Evolutionary conservation across 1,140 invertebrate species (phyloP).

Genomic region (Popillia japonica): DNA sequence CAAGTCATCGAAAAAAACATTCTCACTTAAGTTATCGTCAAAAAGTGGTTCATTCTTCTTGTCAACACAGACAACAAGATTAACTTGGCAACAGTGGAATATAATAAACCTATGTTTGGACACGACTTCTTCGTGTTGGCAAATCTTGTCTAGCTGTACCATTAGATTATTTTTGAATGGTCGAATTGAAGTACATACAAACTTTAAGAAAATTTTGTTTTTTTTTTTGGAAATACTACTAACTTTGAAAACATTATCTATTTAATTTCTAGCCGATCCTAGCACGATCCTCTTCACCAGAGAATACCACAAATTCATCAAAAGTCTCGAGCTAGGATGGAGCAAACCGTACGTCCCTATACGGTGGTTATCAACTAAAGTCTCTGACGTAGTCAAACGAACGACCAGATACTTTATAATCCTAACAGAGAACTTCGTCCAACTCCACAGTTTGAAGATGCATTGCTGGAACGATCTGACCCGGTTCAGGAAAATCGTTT

Average conservation of each 20-base stretch:
- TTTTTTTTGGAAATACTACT: too few relatives aligned
- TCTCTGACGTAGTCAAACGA: constrained; percentile 24
- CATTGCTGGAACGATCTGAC: constrained; percentile 37
- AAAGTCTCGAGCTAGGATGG: constrained; percentile 34
- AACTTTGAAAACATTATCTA: not conserved
- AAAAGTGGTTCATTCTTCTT: too few relatives aligned
- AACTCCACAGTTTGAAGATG: constrained; percentile 29
- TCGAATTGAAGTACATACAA: not conserved
- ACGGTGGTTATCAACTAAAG: constrained; percentile 25
- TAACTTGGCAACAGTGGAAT: too few relatives aligned
- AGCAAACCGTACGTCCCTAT: constrained; percentile 23
- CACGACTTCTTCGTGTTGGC: not conserved
- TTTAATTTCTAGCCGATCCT: constrained; percentile 16
- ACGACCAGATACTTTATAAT: constrained; percentile 33
- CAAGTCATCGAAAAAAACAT: too few relatives aligned
- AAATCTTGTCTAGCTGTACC: too few relatives aligned
- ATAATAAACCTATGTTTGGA: too few relatives aligned
- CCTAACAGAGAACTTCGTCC: constrained; percentile 36
- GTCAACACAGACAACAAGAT: too few relatives aligned
- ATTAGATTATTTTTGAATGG: not conserved
- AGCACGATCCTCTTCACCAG: constrained; percentile 29
- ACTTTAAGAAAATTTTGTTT: not conserved
- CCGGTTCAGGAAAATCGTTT: constrained; percentile 21
- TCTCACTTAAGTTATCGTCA: too few relatives aligned
- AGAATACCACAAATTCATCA: constrained; percentile 35